Percentiles rank a stretch among this genome's conserved stretches.
These are phyloP conservation scores for Hirudinaria manillensis DNA, from an alignment of 2,888 invertebrate genomes.

Conservation along the genomic window DNA sequence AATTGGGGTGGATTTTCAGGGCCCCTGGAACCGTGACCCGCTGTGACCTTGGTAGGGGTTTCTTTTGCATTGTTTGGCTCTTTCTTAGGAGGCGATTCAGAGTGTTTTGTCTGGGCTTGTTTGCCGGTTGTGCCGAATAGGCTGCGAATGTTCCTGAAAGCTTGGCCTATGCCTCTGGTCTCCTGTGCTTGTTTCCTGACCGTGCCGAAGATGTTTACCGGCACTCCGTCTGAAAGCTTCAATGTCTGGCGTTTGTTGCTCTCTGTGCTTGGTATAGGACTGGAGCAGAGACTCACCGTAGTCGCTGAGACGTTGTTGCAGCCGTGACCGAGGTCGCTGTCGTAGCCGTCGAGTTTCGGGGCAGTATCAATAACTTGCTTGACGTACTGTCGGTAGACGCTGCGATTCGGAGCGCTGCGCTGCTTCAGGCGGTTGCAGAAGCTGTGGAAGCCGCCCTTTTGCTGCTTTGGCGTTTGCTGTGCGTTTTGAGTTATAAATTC, in stretches of 20 bases:
- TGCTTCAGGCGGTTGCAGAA: conserved; percentile 7
- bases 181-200: neutral
- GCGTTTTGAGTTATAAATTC: neutral
- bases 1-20: neutral
- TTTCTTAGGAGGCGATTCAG: neutral
- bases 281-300: neutral
- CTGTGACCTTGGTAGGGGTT: neutral
- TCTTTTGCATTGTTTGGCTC: neutral
- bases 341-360: conserved; percentile 12
- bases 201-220: conserved; percentile 8
- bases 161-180: neutral
- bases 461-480: neutral
- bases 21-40: neutral
- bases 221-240: neutral
- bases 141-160: conserved; percentile 2
- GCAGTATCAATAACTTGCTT: conserved; percentile 1
- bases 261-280: neutral
- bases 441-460: conserved; percentile 1
- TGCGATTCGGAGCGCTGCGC: conserved; percentile 1
- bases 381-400: conserved; percentile 14
- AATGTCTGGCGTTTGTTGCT: neutral
- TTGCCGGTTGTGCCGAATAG: neutral
- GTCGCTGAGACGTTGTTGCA: no score
- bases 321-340: neutral
- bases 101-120: neutral